phyloP scores from a whole-genome alignment of 1,140 invertebrate genomes.

The Teleogryllus occipitalis region DNA sequence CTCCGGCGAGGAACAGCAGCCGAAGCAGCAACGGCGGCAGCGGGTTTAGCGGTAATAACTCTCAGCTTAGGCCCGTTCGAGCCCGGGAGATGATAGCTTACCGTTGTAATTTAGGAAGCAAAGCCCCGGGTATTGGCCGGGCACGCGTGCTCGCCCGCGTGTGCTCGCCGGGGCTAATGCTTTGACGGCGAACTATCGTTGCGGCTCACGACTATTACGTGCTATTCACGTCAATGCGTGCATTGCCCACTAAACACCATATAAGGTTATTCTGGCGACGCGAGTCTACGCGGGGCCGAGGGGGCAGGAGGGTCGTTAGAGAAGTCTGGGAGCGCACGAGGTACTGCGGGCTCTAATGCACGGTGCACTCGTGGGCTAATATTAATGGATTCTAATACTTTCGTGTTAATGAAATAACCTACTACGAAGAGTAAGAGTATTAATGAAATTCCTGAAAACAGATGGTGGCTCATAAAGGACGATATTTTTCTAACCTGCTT shows the following conservation, averaged over 20 bases:
- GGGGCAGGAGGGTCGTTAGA: background rate
- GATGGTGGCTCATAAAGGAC: no score
- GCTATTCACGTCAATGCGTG: background rate
- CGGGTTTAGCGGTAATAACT: background rate
- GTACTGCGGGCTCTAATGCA: background rate
- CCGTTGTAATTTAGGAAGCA: background rate
- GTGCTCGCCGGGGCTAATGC: background rate
- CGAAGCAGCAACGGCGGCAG: background rate
- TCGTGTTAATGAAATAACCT: no score
- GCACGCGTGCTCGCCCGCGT: background rate
- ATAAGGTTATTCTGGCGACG: background rate
- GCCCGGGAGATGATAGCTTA: background rate
- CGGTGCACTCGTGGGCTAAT: background rate
- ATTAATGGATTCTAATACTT: no score
- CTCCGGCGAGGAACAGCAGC: no score
- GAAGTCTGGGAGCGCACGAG: background rate
- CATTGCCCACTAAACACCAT: background rate
- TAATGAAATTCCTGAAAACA: no score
- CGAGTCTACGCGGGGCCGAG: background rate
- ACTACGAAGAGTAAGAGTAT: no score
- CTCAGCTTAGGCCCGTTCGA: background rate
- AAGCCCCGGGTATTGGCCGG: background rate
- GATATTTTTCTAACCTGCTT: no score
- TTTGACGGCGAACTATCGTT: background rate
- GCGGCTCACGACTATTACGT: background rate